These are phyloP conservation scores for Shinisaurus crocodilurus DNA, from an alignment of 2,113 vertebrate species.

Conservation along the genomic window DNA sequence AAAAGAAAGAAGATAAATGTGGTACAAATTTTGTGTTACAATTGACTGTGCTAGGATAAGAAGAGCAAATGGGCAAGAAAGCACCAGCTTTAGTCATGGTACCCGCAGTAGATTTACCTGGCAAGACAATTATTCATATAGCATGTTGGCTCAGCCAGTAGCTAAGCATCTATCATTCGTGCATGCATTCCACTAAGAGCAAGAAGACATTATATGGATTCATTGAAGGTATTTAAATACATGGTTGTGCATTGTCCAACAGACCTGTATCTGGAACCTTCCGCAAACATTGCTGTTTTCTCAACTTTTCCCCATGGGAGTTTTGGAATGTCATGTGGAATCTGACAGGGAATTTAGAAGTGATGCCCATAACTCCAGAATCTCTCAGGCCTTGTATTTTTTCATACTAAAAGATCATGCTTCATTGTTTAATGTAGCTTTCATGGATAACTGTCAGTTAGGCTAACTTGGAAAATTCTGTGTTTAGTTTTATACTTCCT, in stretches of 20 bases:
- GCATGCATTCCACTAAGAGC: conserved; percentile 15
- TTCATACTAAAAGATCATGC: background rate
- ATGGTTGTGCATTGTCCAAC: conserved; percentile 4
- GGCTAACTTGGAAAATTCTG: background rate
- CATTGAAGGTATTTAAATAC: conserved; percentile 25
- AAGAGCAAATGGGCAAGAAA: conserved; percentile 71
- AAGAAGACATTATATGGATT: conserved; percentile 27
- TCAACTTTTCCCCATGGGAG: conserved; percentile 25
- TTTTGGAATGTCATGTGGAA: conserved; percentile 23
- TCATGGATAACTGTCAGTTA: background rate
- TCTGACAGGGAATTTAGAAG: conserved; percentile 17
- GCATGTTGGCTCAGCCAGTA: conserved; percentile 82
- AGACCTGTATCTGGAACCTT: conserved; percentile 7
- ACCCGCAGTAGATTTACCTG: conserved; percentile 81
- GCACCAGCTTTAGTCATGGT: conserved; percentile 77
- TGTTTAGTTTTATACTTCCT: background rate
- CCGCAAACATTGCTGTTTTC: conserved; percentile 37
- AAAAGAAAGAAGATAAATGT: background rate
- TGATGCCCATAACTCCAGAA: conserved; percentile 36
- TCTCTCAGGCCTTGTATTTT: conserved; percentile 24
- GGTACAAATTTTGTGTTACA: background rate
- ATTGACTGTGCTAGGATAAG: background rate
- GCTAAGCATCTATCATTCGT: conserved; percentile 29
- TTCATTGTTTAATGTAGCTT: background rate
- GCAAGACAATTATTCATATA: conserved; percentile 76